phyloP scores from a whole-genome alignment of 2,113 vertebrate genomes.

The Rhinogobius similis region DNA sequence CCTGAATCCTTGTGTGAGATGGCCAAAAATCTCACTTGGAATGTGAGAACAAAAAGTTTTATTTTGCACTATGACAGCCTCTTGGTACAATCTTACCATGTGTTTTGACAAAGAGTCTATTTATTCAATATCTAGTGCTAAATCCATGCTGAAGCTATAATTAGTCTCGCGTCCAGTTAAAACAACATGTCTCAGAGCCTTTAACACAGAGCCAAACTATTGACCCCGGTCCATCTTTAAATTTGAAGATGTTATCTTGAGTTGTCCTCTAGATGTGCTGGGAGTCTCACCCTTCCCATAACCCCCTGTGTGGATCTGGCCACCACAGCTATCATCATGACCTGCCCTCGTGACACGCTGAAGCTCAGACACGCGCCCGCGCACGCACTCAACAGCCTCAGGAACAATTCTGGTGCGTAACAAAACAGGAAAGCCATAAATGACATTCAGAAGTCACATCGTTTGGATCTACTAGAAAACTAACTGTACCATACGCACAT shows the following conservation, averaged over 20 bases:
- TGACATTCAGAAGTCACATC: background rate
- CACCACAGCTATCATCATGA: conserved; percentile 43
- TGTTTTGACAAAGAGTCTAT: conserved; percentile 32
- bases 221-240: conserved; percentile 20
- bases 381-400: conserved; percentile 35
- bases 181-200: conserved; percentile 6
- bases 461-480: no score
- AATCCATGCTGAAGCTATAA: conserved; percentile 22
- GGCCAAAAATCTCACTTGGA: conserved; percentile 25
- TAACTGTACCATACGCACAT: background rate
- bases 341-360: conserved; percentile 46
- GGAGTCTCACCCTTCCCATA: conserved; percentile 56
- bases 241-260: conserved; percentile 17
- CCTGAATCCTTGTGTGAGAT: background rate
- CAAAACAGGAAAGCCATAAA: conserved; percentile 22
- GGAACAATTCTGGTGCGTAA: conserved; percentile 8
- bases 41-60: conserved; percentile 13
- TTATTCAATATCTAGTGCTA: conserved; percentile 15
- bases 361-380: conserved; percentile 3
- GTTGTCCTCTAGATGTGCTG: conserved; percentile 34
- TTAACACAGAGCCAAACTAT: conserved; percentile 13
- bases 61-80: background rate
- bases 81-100: conserved; percentile 27
- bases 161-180: background rate
- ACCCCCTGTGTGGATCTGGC: conserved; percentile 33